Conservation (phyloP, 2,888 invertebrate genomes). For the Steromphala cineraria region DNA sequence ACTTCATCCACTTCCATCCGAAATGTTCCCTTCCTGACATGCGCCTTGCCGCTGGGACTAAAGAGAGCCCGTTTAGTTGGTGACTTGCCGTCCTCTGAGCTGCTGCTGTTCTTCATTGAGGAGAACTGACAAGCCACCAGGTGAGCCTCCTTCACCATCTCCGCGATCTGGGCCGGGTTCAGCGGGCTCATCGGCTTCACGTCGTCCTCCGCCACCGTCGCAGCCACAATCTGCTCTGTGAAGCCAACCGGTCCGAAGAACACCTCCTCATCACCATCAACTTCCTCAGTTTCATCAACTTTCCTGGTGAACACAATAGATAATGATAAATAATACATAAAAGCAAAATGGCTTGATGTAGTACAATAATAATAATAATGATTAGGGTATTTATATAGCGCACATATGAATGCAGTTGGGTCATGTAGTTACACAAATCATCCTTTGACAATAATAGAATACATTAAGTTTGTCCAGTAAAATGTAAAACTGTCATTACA, state of each 20-base stretch:
- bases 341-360: neutral
- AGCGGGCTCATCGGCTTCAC: slow-evolving; percentile 51
- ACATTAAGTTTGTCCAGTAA: too few relatives aligned
- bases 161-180: slow-evolving; percentile 51
- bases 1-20: slow-evolving; percentile 37
- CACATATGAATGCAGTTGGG: too few relatives aligned
- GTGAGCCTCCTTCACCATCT: slow-evolving; percentile 55
- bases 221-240: slow-evolving; percentile 52
- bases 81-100: slow-evolving; percentile 27
- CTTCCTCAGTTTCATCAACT: neutral
- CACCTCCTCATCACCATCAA: slow-evolving; percentile 59
- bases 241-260: slow-evolving; percentile 62
- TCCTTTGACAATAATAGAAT: too few relatives aligned
- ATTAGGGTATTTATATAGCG: too few relatives aligned
- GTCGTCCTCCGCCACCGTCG: slow-evolving; percentile 37
- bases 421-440: too few relatives aligned
- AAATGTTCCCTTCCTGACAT: slow-evolving; percentile 43
- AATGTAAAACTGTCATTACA: too few relatives aligned
- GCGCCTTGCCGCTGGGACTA: slow-evolving; percentile 29
- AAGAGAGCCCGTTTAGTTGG: slow-evolving; percentile 27
- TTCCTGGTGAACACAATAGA: too few relatives aligned
- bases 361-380: too few relatives aligned
- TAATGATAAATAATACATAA: neutral
- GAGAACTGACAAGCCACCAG: slow-evolving; percentile 48
- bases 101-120: slow-evolving; percentile 23